These are phyloP conservation scores for Sturmia bella DNA, from an alignment of 2,888 invertebrate genomes.

Conservation along the genomic window DNA sequence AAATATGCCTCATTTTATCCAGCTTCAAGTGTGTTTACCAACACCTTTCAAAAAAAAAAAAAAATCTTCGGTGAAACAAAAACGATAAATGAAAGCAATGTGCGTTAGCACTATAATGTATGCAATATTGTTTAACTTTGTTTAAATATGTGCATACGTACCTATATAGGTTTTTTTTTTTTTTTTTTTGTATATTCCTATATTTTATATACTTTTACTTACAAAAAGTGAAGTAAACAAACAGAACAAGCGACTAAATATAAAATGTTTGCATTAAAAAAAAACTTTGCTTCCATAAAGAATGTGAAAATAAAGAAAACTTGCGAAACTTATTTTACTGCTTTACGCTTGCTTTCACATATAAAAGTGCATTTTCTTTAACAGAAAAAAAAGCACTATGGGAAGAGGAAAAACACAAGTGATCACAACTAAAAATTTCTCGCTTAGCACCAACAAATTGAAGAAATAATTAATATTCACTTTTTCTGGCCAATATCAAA, in stretches of 20 bases:
- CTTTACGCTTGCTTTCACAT: constrained; percentile 10
- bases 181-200: no score
- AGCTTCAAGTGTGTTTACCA: constrained; percentile 40
- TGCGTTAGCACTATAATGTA: constrained; percentile 55
- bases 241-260: constrained; percentile 18
- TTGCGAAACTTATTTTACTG: constrained; percentile 49
- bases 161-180: not conserved
- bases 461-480: no score
- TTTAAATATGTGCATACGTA: constrained; percentile 7
- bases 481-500: no score
- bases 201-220: constrained; percentile 36
- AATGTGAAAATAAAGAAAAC: constrained; percentile 5
- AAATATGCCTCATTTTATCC: constrained; percentile 1
- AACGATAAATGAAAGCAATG: constrained; percentile 1
- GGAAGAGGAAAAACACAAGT: no score
- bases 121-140: constrained; percentile 48
- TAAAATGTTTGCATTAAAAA: constrained; percentile 23
- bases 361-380: not conserved
- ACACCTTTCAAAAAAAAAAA: constrained; percentile 37
- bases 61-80: constrained; percentile 8
- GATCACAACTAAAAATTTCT: no score
- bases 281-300: constrained; percentile 23
- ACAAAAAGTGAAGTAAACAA: constrained; percentile 21
- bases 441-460: no score
- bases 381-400: no score